Evolutionary conservation across 2,113 vertebrate genomes (phyloP), one percentile per base, ranked within the genome.

Genomic region (Rhinoderma darwinii): DNA sequence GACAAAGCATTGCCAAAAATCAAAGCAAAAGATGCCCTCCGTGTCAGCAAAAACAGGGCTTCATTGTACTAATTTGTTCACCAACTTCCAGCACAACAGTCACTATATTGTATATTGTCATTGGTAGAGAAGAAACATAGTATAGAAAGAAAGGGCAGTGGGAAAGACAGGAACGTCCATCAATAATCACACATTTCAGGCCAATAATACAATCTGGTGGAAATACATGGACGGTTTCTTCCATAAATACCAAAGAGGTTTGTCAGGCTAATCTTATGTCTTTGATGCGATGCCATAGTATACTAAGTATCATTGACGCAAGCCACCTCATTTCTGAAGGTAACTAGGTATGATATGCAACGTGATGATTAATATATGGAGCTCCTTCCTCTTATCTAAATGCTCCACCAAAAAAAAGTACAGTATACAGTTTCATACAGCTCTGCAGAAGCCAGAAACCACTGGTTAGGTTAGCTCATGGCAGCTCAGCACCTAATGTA

Each of bases 91-190:
- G 27, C 44, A 43, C 77, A 70, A 87, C 85, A 87, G 72, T 61
- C 35, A 4, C 17, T 51, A 73, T 82, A 87, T 87, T 87, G 85
- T 87, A 87, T 15, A 87, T 87, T 77, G 84, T 81, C 41, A 80
- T 25, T 25, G 39, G 50, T 15, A 76, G 37, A 82, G 66, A 87
- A 73, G 70, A 79, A 7, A 15, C 20, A 59, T 32, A 81, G 50
- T 73, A 43, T 59, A n/a, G 44, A 5, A 54, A 75, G n/a, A 39
- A 30, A 84, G 51, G 35, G 51, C 39, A 63, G 12, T 56, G 66
- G 22, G 77, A 44, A 41, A 70, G 74, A 37, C 25, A 56, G n/a
- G n/a, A 47, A 66, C 11, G 5, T 20, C 63, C 56, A 79, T 80
- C 66, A 47, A 77, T 50, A 18, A 22, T 17, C 30, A 41, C 18